These are phyloP conservation scores for Mercenaria mercenaria DNA, from an alignment of 1,140 invertebrate genomes.

Conservation along the genomic window DNA sequence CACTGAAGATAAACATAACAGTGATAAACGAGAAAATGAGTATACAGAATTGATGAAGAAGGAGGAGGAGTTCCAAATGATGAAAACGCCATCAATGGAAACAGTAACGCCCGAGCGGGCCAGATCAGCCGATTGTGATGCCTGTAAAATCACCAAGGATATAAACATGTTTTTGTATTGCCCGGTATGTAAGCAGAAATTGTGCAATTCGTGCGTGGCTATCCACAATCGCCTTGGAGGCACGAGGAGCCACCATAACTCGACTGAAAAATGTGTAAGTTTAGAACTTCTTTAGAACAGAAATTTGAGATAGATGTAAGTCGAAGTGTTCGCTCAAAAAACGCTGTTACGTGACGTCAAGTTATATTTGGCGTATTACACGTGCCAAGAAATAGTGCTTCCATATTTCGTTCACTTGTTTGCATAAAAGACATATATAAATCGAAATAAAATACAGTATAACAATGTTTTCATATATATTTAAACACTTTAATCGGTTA, in stretches of 20 bases:
- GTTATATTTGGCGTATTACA: too few species aligned
- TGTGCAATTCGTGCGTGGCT: neutral
- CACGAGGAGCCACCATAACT: neutral
- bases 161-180: neutral
- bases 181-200: neutral
- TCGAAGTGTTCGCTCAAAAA: too few species aligned
- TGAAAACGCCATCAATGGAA: neutral
- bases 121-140: neutral
- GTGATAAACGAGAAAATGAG: neutral
- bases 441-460: too few species aligned
- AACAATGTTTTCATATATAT: too few species aligned
- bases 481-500: too few species aligned
- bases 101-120: neutral
- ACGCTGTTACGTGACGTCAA: too few species aligned
- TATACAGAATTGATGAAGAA: neutral
- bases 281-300: neutral
- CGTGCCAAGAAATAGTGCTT: too few species aligned
- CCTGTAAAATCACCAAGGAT: neutral
- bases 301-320: too few species aligned
- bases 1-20: neutral
- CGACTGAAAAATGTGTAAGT: conserved; percentile 27
- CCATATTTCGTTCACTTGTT: too few species aligned
- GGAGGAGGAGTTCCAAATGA: neutral
- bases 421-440: too few species aligned
- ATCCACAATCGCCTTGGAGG: conserved; percentile 4